Percentiles rank a stretch among this genome's conserved stretches.
Evolutionary conservation across 2,888 invertebrate species (phyloP).

Genomic region (Drosophila formosana): DNA sequence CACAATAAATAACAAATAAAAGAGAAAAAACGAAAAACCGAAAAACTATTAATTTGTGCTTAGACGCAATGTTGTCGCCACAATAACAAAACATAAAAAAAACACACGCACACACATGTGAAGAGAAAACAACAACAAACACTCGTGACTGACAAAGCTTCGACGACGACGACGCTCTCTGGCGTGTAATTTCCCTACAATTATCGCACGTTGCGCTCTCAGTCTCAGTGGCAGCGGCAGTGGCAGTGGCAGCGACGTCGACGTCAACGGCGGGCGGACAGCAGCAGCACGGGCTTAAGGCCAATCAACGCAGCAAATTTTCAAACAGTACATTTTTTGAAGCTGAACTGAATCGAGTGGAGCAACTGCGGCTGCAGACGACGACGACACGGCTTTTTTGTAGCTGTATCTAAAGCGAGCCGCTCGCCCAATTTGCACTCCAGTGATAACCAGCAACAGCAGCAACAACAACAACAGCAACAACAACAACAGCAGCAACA

Average conservation of each 20-base stretch:
- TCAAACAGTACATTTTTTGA: constrained; percentile 77
- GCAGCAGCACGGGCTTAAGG: constrained; percentile 65
- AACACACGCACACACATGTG: constrained; percentile 15
- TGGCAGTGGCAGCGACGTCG: constrained; percentile 20
- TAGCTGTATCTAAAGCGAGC: constrained; percentile 16
- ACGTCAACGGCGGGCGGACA: constrained; percentile 44
- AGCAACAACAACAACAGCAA: constrained; percentile 10
- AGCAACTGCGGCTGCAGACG: constrained; percentile 40
- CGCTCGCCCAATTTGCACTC: constrained; percentile 61
- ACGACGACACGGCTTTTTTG: constrained; percentile 17
- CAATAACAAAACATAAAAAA: constrained; percentile 20
- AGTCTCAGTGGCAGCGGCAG: constrained; percentile 7
- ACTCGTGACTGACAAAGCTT: constrained; percentile 37
- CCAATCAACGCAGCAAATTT: constrained; percentile 77
- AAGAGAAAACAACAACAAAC: constrained; percentile 14
- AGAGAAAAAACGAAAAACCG: constrained; percentile 13
- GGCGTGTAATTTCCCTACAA: constrained; percentile 73
- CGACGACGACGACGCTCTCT: constrained; percentile 41
- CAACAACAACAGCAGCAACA: constrained; percentile 27
- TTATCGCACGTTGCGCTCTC: constrained; percentile 64
- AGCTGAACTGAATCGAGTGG: constrained; percentile 57
- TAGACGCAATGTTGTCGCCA: constrained; percentile 41
- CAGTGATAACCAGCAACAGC: constrained; percentile 67
- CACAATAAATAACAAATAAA: constrained; percentile 22
- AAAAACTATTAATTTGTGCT: constrained; percentile 56